phyloP scores from a whole-genome alignment of 2,113 vertebrate species.

The Eudorcas thomsonii region DNA sequence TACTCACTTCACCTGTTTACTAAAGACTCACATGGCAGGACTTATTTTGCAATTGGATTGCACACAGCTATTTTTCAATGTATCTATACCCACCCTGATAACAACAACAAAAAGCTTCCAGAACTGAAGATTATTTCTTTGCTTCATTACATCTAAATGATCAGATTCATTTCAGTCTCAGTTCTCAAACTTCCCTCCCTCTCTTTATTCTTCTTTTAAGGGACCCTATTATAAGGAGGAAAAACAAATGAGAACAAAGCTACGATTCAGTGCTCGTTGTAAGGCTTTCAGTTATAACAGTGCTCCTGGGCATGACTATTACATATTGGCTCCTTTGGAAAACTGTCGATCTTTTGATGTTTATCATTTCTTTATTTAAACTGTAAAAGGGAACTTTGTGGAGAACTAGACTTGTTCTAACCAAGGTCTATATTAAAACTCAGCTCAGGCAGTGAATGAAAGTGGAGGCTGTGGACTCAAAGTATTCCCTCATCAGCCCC shows the following conservation, averaged over 20 bases:
- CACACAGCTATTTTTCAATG: constrained; percentile 21
- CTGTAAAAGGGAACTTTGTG: constrained; percentile 68
- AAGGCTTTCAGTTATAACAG: constrained; percentile 66
- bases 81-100: not conserved
- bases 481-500: constrained; percentile 51
- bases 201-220: constrained; percentile 51
- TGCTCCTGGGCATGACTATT: constrained; percentile 71
- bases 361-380: constrained; percentile 75
- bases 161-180: constrained; percentile 64
- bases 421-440: constrained; percentile 65
- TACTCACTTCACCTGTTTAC: not conserved
- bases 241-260: constrained; percentile 66
- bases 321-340: constrained; percentile 67
- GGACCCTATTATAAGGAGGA: constrained; percentile 56
- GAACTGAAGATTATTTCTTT: constrained; percentile 63
- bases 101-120: constrained; percentile 39
- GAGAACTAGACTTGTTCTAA: constrained; percentile 45
- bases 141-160: constrained; percentile 73
- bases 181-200: constrained; percentile 59
- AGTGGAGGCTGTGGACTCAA: constrained; percentile 48
- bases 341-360: constrained; percentile 73
- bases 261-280: constrained; percentile 67
- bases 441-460: constrained; percentile 45
- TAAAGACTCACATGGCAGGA: not conserved
- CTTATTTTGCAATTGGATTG: not conserved